Percentiles rank a stretch among this genome's conserved stretches.
These are phyloP conservation scores for Sebastes matsubarae DNA, from an alignment of 2,797 vertebrate genomes.

Conservation along the genomic window DNA sequence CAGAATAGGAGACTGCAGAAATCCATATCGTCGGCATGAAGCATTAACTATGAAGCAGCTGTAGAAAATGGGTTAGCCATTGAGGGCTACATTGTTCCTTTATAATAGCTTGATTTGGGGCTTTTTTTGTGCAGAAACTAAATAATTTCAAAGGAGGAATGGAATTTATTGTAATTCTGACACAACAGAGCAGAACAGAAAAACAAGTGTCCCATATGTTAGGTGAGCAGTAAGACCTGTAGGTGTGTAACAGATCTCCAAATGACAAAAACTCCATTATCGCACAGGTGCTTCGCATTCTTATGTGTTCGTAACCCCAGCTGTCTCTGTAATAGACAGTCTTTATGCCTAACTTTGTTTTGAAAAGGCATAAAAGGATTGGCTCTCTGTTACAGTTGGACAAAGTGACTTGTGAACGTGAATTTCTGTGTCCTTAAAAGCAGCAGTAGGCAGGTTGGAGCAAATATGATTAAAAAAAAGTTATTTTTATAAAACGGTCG, in stretches of 20 bases:
- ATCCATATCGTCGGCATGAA: background rate
- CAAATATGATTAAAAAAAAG: too few species aligned
- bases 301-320: background rate
- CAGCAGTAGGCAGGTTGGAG: too few species aligned
- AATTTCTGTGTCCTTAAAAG: background rate
- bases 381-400: background rate
- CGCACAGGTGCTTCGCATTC: background rate
- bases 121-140: background rate
- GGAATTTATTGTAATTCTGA: background rate
- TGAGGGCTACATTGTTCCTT: background rate
- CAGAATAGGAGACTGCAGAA: background rate
- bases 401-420: constrained; percentile 1
- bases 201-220: background rate
- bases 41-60: background rate
- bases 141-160: background rate
- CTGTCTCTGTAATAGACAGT: background rate
- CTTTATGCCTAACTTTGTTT: background rate
- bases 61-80: background rate
- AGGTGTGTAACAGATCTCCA: background rate
- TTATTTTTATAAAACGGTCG: accelerated
- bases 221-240: background rate
- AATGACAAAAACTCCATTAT: background rate
- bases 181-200: background rate
- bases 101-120: background rate
- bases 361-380: background rate